Evolutionary conservation across 2,888 invertebrate species (phyloP), one percentile per base, ranked within the genome.

Genomic region (Eumacrocentrus americanus): DNA sequence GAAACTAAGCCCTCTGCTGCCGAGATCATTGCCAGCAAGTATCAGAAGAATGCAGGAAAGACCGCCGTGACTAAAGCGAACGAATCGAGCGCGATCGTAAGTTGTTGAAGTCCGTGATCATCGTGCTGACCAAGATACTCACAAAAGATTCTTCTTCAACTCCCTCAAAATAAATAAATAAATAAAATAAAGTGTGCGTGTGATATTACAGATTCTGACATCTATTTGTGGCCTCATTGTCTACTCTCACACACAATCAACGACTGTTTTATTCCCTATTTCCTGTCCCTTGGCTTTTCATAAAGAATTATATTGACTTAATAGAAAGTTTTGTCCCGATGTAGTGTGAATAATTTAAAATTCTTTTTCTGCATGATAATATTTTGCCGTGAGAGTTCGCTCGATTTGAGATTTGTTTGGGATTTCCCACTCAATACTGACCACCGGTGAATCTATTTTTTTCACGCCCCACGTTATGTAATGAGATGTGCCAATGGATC

Each of bases 21-120:
- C 23, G 79, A 80, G 46, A 74, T 78, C 56, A 81, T 80, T 62
- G 80, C 81, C 69, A 79, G 71, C 72, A 80, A 81, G 72, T 80
- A 81, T 67, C 76, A 73, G 65, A 71, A 70, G 66, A 70, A 63
- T 48, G 57, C 22, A 5, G 12, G 50, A 44, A 20, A 29, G 12
- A 48, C 51, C 38, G 52, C 58, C 60, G 52, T 38, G 29, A 51
- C 54, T 37, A 50, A 46, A 48, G 44, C 34, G 23, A 53, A 58
- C 52, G 50, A 61, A 54, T 52, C 64, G 53, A 65, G 63, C 25
- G 56, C 67, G 63, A 70, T 70, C 69, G 74, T 74, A 73, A 73
- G 73, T 74, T 54, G 60, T 60, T 54, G 60, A 54, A 29, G 50
- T 56, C 62, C 60, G 58, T 54, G 57, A 40, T 58, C 7, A 16